Base-by-base conservation (phyloP, 2,888 invertebrate genomes). In the Leucania comma region DNA sequence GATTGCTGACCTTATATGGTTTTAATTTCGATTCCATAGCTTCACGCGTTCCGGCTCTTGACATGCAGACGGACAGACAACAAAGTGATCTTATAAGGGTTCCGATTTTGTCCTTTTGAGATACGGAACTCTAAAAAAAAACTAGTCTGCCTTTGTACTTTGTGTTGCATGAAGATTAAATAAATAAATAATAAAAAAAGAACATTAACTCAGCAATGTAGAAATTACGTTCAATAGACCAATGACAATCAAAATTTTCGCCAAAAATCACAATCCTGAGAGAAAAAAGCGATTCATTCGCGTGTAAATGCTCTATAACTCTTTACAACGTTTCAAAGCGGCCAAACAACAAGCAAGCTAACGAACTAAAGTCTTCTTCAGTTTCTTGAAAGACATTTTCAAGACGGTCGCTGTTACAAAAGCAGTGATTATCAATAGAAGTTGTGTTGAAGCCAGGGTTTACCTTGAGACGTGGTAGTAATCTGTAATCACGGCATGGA, bases 261-360 rank as follows among this genome's bases (percentile, higher is more conserved):
- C n/a, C n/a, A n/a, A n/a, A n/a, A n/a, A n/a, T n/a, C n/a, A n/a
- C n/a, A n/a, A n/a, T 20, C 46, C 20, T 5, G 6, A 46, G 1
- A 20, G 14, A 68, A 61, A 65, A 32, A 35, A 3, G 5, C n/a
- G 10, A 14, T 22, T 9, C 17, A 17, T 50, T n/a, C 17, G 5
- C 2, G 12, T 50, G 26, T 56, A n/a, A 48, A 24, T 35, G 38
- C 48, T 20, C 22, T 48, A 24, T 63, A 26, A 68, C 63, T 60
- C 46, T 51, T 56, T 62, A 14, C 9, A 54, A 57, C 1, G 24
- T 50, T 64, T 26, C 12, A 78, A 65, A 78, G 51, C 20, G 6
- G 50, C 38, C 29, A 35, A 14, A 60, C 62, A 80, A 77, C 76
- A 77, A 80, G 75, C 63, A 42, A 64, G n/a, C 80, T 77, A 80